Evolutionary conservation across 2,113 vertebrate species (phyloP).

Genomic region (Pleuronectes platessa): DNA sequence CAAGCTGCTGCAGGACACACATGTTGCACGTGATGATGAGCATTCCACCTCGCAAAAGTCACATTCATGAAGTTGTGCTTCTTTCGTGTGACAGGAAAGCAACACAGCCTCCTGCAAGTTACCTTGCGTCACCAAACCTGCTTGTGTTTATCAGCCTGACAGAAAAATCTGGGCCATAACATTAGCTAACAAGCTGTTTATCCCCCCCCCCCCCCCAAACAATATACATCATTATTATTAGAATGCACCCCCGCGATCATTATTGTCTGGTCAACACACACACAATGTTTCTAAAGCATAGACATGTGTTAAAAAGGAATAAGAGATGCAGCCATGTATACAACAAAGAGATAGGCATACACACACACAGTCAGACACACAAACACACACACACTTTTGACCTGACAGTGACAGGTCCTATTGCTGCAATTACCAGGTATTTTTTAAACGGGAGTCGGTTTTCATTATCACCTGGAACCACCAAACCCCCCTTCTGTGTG

Average conservation of each 20-base stretch:
- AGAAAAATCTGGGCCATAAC: not conserved
- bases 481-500: not conserved
- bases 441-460: not conserved
- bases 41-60: too few relatives aligned
- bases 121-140: constrained; percentile 4
- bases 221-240: constrained; percentile 1
- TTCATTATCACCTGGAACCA: constrained; percentile 36
- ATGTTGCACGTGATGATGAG: too few relatives aligned
- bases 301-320: not conserved
- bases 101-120: not conserved
- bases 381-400: not conserved
- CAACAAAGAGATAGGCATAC: too few relatives aligned
- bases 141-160: not conserved
- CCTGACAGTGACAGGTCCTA: constrained; percentile 22
- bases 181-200: constrained; percentile 26
- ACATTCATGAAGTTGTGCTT: too few relatives aligned
- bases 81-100: not conserved
- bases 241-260: not conserved
- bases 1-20: too few relatives aligned
- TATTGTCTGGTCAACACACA: not conserved
- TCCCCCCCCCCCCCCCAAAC: not conserved
- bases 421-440: constrained; percentile 26
- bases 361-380: too few relatives aligned
- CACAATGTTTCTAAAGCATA: not conserved
- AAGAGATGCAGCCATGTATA: not conserved